Base-by-base conservation (phyloP, 2,888 invertebrate species). In the Lycaena phlaeas region DNA sequence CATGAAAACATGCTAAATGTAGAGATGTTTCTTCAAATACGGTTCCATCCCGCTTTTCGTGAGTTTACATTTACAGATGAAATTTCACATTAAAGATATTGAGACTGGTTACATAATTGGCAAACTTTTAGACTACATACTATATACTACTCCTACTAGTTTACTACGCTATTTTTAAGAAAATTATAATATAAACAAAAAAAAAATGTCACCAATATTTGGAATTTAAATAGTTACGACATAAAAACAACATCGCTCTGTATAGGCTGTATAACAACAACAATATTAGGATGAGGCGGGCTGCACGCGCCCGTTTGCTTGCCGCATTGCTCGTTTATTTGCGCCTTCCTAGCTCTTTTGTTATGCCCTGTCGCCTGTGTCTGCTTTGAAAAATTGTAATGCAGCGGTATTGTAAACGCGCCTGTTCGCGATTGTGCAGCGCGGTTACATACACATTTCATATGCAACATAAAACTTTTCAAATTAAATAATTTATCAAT, bases 321-420 rank as follows among this genome's bases (percentile, higher is more conserved):
- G 64, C 69, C 66, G 68, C 73, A 71, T 62, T 61, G 73, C 74
- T 76, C 77, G 76, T 77, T 79, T 78, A 77, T 78, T 77, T 77
- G 76, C 71, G 72, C 74, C 74, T 79, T 78, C 68, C 72, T 69
- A 71, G 68, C 73, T 76, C 79, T 75, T 77, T 82, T 81, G 79
- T 81, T 79, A 69, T 61, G 72, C 72, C 65, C 68, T 70, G 76
- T 75, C 71, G 78, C 71, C 62, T 71, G 69, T 76, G 72, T 77
- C 76, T 75, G 78, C 72, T 74, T 74, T 77, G 77, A 77, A 79
- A 82, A 81, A 79, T 78, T 79, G 79, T 79, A 74, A 77, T 78
- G 73, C 71, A 69, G 70, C 71, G 61, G 69, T 62, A 72, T 74
- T 75, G 79, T 77, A 68, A 66, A 70, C 61, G 56, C 67, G 65